Percentiles rank a stretch among this genome's conserved stretches.
Evolutionary conservation across 2,888 invertebrate species (phyloP).

Genomic region (Cybosia mesomella): DNA sequence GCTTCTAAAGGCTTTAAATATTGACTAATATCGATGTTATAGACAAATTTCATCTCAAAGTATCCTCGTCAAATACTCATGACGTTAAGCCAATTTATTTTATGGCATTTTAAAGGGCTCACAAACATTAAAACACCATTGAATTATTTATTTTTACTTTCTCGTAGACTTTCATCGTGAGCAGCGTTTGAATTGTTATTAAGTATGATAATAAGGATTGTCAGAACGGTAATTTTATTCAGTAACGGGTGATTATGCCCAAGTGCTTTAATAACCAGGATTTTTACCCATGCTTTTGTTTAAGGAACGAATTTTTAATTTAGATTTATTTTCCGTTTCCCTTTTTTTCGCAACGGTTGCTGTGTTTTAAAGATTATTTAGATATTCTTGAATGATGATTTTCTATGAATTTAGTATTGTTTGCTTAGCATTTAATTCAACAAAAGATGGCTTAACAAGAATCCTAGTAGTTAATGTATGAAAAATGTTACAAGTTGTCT

Average conservation of each 20-base stretch:
- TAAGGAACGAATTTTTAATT: conserved; percentile 45
- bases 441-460: no score
- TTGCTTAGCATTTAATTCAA: background rate
- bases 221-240: conserved; percentile 63
- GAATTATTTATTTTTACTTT: conserved; percentile 41
- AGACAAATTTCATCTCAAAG: background rate
- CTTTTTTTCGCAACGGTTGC: conserved; percentile 1
- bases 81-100: background rate
- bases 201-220: conserved; percentile 59
- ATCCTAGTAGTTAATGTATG: no score
- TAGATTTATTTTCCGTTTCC: conserved; percentile 29
- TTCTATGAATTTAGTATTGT: background rate
- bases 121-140: conserved; percentile 40
- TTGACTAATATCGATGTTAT: background rate
- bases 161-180: conserved; percentile 38
- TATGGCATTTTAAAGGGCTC: conserved; percentile 19
- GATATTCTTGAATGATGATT: background rate
- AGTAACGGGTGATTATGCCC: conserved; percentile 53
- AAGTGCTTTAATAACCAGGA: conserved; percentile 49
- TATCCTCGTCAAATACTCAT: background rate
- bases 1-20: no score
- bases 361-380: conserved; percentile 14
- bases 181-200: conserved; percentile 49
- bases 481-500: no score
- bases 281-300: conserved; percentile 48